phyloP scores from a whole-genome alignment of 2,797 vertebrate species.

The Myotis daubentonii region DNA sequence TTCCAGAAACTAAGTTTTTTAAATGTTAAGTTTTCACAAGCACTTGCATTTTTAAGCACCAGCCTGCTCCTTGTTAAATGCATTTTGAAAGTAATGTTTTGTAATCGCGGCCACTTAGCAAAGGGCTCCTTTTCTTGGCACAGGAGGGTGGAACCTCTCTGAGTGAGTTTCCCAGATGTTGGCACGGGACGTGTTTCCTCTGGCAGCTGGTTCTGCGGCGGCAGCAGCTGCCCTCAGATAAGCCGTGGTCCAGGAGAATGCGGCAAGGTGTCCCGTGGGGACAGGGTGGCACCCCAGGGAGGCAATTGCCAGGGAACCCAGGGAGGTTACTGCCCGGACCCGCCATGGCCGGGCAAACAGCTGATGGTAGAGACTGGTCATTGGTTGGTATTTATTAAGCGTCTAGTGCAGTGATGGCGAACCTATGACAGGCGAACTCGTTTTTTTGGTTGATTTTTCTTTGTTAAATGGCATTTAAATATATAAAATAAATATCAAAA shows the following conservation, averaged over 20 bases:
- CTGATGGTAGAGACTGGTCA: background rate
- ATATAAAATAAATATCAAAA: no score
- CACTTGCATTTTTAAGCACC: background rate
- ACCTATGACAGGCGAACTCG: no score
- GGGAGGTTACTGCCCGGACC: background rate
- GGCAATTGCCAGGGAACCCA: background rate
- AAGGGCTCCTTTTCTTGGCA: slow-evolving; percentile 44
- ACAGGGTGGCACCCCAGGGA: background rate
- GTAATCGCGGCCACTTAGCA: background rate
- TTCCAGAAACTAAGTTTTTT: slow-evolving; percentile 20
- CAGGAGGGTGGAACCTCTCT: background rate
- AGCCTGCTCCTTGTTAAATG: slow-evolving; percentile 6
- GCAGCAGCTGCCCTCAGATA: background rate
- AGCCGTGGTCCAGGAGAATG: background rate
- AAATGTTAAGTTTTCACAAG: slow-evolving; percentile 39
- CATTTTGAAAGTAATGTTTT: slow-evolving; percentile 44
- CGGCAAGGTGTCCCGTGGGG: background rate
- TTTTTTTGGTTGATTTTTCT: no score
- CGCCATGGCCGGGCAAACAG: background rate
- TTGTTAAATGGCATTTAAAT: no score
- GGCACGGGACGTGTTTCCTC: background rate
- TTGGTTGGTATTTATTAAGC: background rate
- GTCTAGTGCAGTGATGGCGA: background rate
- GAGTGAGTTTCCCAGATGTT: slow-evolving; percentile 60
- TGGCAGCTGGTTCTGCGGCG: background rate